Base-by-base conservation (phyloP, 2,797 vertebrate genomes). In the Benthosema pterotum region DNA sequence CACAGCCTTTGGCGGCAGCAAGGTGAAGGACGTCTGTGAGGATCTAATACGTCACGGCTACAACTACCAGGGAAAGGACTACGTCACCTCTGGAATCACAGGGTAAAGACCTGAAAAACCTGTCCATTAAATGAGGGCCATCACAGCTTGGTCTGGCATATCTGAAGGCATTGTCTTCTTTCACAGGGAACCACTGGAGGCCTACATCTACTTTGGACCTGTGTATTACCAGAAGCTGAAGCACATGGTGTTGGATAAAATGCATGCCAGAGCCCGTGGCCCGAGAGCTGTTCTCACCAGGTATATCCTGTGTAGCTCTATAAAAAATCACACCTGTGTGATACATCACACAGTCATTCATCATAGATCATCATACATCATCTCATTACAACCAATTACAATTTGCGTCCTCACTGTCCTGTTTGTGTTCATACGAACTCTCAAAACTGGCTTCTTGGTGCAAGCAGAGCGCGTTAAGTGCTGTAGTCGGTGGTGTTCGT, bases 181-280 rank as follows among this genome's bases (percentile, higher is more conserved):
- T 73, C 76, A 49, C 79, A 99, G 98, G 12, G 97, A 99, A 63
- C 95, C 98, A 6, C 89, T 99, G 76, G 98, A 99, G 87, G 98
- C 97, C 0, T 99, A 98, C 67, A 99, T 99, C 86, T 99, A 99
- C 83, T 99, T 96, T 65, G 98, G 98, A 12, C 98, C 98, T 0
- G 96, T 99, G 16, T 99, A 99, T 85, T 99, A 99, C 82, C 98
- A 99, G 91, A 99, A 99, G 72, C 92, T 99, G 56, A 99, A 99
- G 77, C 98, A 99, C 89, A 99, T 99, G 98, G 98, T 99, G 50
- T 90, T 99, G 45, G 97, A 99, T 81, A 99, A 99, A 89, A 99
- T 99, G 98, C 98, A 99, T 0, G 98, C 97, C 63, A 91, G 98
- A 87, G 97, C 98, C 48, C 93, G 98, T 22, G 98, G 98, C 5